Evolutionary conservation across 2,113 vertebrate species (phyloP).

Genomic region (Pelusios castaneus): DNA sequence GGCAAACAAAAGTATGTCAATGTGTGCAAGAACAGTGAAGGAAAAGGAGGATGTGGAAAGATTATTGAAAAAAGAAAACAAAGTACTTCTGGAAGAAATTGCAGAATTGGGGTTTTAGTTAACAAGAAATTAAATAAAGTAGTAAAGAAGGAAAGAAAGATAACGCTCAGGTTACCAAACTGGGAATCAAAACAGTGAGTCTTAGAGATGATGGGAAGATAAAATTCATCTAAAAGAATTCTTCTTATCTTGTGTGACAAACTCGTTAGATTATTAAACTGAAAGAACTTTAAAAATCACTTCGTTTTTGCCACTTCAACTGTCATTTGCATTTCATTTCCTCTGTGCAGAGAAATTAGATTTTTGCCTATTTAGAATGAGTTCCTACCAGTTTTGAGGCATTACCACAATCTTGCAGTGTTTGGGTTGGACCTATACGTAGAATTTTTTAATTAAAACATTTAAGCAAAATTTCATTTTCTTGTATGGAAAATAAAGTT

Average conservation of each 20-base stretch:
- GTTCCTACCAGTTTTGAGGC: neutral
- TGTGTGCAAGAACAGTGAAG: neutral
- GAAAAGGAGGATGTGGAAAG: neutral
- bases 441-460: neutral
- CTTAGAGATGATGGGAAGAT: neutral
- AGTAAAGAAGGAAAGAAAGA: neutral
- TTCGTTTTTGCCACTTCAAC: neutral
- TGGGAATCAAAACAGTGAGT: neutral
- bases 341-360: neutral
- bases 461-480: neutral
- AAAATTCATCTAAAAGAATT: neutral
- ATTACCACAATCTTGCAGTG: neutral
- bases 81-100: neutral
- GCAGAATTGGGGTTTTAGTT: neutral
- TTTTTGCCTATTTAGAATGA: neutral
- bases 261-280: neutral
- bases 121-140: neutral
- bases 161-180: neutral
- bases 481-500: neutral
- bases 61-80: neutral
- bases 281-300: neutral
- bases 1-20: neutral
- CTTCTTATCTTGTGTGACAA: neutral
- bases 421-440: neutral
- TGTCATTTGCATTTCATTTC: neutral